Evolutionary conservation across 2,113 vertebrate species (phyloP).

Genomic region (Erythrocercus mccallii): DNA sequence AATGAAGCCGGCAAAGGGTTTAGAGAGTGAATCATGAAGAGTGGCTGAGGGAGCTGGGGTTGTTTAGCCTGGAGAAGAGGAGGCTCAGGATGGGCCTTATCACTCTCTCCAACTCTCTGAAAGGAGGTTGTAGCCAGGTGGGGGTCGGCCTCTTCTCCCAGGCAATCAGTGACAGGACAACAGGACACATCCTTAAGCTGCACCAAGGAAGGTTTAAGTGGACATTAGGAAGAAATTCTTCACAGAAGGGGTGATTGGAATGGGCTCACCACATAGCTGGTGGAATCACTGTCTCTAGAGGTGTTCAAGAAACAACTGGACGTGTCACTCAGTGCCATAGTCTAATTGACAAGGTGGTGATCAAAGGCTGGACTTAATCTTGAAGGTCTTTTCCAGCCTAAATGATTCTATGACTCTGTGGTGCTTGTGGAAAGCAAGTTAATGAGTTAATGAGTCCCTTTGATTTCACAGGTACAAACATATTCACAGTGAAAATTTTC

Average conservation of each 20-base stretch:
- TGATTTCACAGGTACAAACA: neutral
- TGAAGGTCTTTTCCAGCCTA: neutral
- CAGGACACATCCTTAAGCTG: neutral
- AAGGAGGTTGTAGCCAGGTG: neutral
- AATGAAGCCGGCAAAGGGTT: fast-evolving
- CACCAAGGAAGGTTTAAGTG: neutral
- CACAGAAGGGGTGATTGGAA: neutral
- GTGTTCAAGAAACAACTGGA: neutral
- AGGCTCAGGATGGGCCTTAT: neutral
- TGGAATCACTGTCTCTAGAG: neutral
- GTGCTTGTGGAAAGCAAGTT: neutral
- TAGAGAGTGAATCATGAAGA: neutral
- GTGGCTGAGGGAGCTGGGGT: neutral
- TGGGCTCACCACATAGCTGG: neutral
- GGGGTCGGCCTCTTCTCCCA: neutral
- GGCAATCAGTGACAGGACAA: neutral
- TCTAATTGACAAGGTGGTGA: neutral
- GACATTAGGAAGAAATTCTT: neutral
- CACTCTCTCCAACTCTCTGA: neutral
- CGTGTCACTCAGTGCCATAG: fast-evolving
- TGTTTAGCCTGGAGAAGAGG: neutral
- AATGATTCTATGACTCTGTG: neutral
- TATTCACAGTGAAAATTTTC: neutral
- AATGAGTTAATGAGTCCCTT: neutral
- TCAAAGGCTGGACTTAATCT: neutral